phyloP scores from a whole-genome alignment of 2,888 invertebrate species.

The Megalurothrips usitatus region DNA sequence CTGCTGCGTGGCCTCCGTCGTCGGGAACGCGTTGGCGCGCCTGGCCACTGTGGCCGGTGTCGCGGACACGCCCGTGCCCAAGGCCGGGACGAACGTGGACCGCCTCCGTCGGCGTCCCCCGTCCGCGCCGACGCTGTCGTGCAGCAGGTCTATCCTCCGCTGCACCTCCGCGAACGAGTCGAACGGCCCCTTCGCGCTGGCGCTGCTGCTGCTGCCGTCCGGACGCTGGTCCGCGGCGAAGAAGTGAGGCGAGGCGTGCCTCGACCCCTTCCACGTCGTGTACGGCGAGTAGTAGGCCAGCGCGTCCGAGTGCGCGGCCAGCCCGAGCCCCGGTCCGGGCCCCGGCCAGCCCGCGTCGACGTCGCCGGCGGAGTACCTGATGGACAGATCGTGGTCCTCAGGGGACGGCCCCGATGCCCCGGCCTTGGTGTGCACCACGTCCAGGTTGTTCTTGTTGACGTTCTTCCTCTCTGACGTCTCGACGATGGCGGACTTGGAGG shows the following conservation, averaged over 20 bases:
- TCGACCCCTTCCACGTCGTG: neutral
- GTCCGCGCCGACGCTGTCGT: neutral
- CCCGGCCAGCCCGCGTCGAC: too few species aligned
- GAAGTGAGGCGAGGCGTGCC: neutral
- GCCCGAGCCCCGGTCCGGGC: neutral
- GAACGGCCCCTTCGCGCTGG: neutral
- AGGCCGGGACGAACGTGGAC: too few species aligned
- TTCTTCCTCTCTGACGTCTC: constrained; percentile 12
- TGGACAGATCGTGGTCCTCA: too few species aligned
- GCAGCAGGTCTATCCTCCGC: neutral
- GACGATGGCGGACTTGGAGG: neutral
- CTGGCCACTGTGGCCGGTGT: neutral
- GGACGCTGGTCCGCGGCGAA: neutral
- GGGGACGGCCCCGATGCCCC: neutral
- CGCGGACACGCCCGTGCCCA: too few species aligned
- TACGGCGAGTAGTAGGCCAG: neutral
- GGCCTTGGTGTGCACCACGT: neutral
- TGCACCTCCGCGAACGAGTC: neutral
- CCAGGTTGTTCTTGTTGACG: constrained; percentile 27
- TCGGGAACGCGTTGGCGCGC: neutral
- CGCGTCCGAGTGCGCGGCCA: neutral
- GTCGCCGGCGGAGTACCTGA: too few species aligned
- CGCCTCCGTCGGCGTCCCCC: neutral
- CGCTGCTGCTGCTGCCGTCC: neutral
- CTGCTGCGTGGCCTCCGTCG: constrained; percentile 6